A percentile compares a stretch with the other conserved stretches of the same genome.
These are phyloP conservation scores for Lasioglossum calceatum DNA, from an alignment of 2,888 invertebrate genomes.

Conservation along the genomic window DNA sequence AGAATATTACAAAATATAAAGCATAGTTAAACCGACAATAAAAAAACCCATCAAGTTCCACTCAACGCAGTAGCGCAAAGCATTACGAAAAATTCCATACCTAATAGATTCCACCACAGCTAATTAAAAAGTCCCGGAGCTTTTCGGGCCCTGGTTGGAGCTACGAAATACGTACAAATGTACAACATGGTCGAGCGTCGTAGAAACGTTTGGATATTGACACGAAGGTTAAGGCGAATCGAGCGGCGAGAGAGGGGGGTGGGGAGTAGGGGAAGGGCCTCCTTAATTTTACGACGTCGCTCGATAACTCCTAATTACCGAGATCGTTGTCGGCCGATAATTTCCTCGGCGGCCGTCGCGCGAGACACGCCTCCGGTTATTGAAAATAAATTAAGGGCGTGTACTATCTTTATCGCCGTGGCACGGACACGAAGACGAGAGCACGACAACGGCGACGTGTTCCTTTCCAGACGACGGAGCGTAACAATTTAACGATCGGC, in stretches of 20 bases:
- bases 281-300: not conserved
- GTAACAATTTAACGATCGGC: slow-evolving; percentile 52
- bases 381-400: slow-evolving; percentile 51
- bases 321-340: not conserved
- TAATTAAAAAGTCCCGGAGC: not conserved
- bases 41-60: too few species aligned
- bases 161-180: not conserved
- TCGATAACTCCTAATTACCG: slow-evolving; percentile 21
- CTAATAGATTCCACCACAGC: too few species aligned
- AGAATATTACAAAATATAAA: too few species aligned
- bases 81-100: too few species aligned
- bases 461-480: slow-evolving; percentile 39
- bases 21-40: too few species aligned
- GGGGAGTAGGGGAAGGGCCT: not conserved
- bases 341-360: not conserved
- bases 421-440: slow-evolving; percentile 30
- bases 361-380: slow-evolving; percentile 27
- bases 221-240: not conserved
- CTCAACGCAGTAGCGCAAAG: too few species aligned
- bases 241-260: not conserved
- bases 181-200: not conserved
- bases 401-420: slow-evolving; percentile 37
- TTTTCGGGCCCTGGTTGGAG: not conserved
- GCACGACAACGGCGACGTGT: slow-evolving; percentile 44
- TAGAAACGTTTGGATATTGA: slow-evolving; percentile 1